Percentiles rank a stretch among this genome's conserved stretches.
Conservation (phyloP, 1,140 invertebrate species). For the Drosophila pseudoobscura region DNA sequence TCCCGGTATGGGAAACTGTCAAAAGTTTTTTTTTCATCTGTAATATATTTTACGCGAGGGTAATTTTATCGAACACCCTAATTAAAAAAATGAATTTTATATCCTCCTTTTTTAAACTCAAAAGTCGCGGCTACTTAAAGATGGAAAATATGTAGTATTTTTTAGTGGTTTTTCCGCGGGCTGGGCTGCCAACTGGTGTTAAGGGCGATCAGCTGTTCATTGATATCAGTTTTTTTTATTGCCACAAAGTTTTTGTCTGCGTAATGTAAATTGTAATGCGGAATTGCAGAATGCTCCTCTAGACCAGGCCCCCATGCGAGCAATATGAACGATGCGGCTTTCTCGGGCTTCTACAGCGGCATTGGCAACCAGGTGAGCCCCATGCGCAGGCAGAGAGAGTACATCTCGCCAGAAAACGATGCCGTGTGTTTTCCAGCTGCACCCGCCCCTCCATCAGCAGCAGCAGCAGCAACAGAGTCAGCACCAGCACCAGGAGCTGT, state of each 20-base stretch:
- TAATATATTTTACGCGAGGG: no score
- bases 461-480: conserved; percentile 16
- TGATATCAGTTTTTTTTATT: conserved; percentile 21
- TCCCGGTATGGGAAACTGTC: conserved; percentile 89
- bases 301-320: conserved; percentile 2
- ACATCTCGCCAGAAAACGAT: conserved; percentile 32
- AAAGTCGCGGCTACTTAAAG: no score
- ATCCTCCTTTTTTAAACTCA: no score
- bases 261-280: conserved; percentile 48
- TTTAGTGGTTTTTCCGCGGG: no score
- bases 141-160: no score
- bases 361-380: conserved; percentile 58
- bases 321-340: conserved; percentile 69
- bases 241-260: conserved; percentile 18
- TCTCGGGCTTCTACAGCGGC: conserved; percentile 48
- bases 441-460: conserved; percentile 30
- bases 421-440: conserved; percentile 45
- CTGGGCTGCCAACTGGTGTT: not conserved
- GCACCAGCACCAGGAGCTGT: conserved; percentile 55
- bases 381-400: conserved; percentile 16
- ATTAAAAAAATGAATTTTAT: no score
- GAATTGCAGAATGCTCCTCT: conserved; percentile 18
- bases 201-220: conserved; percentile 16
- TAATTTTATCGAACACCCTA: no score
- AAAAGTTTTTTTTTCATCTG: no score